Conservation (phyloP, 2,888 invertebrate species). For the Amphipyra tragopoginis region DNA sequence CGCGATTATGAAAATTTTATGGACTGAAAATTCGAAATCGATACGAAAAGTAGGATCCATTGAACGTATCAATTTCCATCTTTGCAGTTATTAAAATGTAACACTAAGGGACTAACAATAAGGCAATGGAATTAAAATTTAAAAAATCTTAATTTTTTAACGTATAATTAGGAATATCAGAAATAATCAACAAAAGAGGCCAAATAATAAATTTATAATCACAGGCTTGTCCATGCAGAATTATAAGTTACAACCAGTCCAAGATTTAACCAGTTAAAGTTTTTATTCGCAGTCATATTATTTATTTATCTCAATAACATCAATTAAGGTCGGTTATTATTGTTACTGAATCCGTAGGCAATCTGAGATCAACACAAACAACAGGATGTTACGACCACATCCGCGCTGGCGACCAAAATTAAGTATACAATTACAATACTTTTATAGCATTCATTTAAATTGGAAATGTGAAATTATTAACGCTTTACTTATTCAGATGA, state of each 20-base stretch:
- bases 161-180: constrained; percentile 4
- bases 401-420: constrained; percentile 33
- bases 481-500: constrained; percentile 30
- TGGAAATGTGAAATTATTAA: constrained; percentile 38
- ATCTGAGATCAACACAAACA: constrained; percentile 20
- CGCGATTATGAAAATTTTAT: too few relatives aligned
- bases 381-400: constrained; percentile 45
- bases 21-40: too few relatives aligned
- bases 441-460: constrained; percentile 32
- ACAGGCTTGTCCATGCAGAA: constrained; percentile 6
- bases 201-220: constrained; percentile 28
- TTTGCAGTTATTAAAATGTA: too few relatives aligned
- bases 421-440: constrained; percentile 36
- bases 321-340: constrained; percentile 31
- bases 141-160: neutral
- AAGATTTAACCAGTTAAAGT: constrained; percentile 17
- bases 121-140: too few relatives aligned
- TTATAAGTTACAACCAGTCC: constrained; percentile 14
- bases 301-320: constrained; percentile 33
- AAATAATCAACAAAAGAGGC: constrained; percentile 3
- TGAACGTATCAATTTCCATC: too few relatives aligned
- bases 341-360: constrained; percentile 20
- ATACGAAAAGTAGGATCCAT: too few relatives aligned
- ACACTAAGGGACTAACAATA: too few relatives aligned
- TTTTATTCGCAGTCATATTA: constrained; percentile 13